These are phyloP conservation scores for Rhopalosiphum nymphaeae DNA, from an alignment of 2,888 invertebrate genomes.

Conservation along the genomic window DNA sequence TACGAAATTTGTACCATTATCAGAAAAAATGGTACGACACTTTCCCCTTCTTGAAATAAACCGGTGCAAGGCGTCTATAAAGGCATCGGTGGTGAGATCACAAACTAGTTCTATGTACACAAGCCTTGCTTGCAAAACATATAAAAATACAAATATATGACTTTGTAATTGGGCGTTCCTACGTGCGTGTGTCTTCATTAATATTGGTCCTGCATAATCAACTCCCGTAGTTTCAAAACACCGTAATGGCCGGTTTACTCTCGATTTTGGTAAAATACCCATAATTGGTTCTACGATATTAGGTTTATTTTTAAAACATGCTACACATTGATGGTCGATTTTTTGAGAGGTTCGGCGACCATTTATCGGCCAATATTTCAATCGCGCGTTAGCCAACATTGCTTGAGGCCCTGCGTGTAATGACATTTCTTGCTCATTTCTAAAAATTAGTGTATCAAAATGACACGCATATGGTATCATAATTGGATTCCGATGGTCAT, in stretches of 20 bases:
- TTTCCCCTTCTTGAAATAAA: neutral
- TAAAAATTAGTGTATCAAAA: neutral
- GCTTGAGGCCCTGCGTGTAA: neutral
- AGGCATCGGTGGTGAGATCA: neutral
- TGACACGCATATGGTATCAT: neutral
- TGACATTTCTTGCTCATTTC: neutral
- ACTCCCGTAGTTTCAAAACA: neutral
- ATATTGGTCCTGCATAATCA: neutral
- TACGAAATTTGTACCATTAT: neutral
- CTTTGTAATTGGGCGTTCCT: neutral
- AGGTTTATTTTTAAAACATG: neutral
- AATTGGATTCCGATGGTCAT: neutral
- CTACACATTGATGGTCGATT: neutral
- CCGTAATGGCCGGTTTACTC: neutral
- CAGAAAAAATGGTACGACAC: neutral
- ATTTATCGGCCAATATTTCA: neutral
- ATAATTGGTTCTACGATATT: neutral
- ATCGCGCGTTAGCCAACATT: neutral
- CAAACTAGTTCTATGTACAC: neutral
- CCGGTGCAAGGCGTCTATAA: neutral
- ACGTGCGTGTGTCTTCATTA: neutral
- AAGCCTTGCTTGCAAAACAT: neutral
- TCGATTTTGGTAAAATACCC: neutral
- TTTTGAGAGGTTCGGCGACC: neutral
- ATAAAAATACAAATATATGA: neutral